Evolutionary conservation across 2,888 invertebrate species (phyloP).

Genomic region (Idaea dimidiata): DNA sequence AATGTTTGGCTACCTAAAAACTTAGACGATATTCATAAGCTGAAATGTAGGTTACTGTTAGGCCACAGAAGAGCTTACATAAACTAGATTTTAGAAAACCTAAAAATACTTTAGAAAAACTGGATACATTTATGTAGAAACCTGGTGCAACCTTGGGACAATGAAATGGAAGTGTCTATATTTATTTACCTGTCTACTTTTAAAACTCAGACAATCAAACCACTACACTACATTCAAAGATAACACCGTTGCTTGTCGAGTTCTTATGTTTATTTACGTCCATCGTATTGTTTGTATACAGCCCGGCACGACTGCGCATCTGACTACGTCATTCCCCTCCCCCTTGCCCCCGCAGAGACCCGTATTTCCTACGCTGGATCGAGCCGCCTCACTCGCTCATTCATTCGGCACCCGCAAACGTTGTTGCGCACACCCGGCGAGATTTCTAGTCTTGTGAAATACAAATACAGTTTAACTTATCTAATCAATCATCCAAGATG

Average conservation of each 20-base stretch:
- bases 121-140: background rate
- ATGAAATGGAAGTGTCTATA: background rate
- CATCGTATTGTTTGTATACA: constrained; percentile 81
- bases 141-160: background rate
- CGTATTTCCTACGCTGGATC: constrained; percentile 68
- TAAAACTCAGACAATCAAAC: constrained; percentile 13
- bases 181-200: constrained; percentile 22
- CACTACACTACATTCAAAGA: constrained; percentile 63
- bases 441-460: constrained; percentile 53
- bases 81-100: background rate
- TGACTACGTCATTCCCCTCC: constrained; percentile 69
- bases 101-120: background rate
- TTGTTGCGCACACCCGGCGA: constrained; percentile 62
- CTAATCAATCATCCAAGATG: constrained; percentile 49
- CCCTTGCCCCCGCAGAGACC: constrained; percentile 60
- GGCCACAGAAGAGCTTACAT: background rate
- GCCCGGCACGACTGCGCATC: constrained; percentile 80
- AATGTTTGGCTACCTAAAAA: too few relatives aligned
- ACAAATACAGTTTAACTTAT: constrained; percentile 30
- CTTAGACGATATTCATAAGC: background rate
- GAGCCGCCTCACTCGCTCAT: constrained; percentile 72
- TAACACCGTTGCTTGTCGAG: constrained; percentile 62
- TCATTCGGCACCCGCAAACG: constrained; percentile 78
- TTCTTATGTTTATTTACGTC: constrained; percentile 80
- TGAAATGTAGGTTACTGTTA: background rate